Base-by-base conservation (phyloP, 2,888 invertebrate genomes). In the Cheilosia vulpina region DNA sequence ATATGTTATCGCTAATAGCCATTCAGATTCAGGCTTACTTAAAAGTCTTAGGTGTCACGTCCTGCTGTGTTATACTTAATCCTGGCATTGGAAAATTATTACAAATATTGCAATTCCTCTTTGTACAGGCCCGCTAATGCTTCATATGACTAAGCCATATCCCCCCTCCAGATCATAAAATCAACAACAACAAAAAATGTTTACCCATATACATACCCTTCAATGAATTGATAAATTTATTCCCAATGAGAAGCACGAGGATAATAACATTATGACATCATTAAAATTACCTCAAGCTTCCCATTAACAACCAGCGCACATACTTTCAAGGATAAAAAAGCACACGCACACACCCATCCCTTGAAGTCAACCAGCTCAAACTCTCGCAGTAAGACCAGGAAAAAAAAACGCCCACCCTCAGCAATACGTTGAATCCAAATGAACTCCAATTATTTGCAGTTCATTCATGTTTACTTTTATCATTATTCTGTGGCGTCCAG, bases 181-280 rank as follows among this genome's bases (percentile, higher is more conserved):
- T n/a, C n/a, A n/a, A n/a, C 2, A 2, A 27, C 24, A 27, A 27
- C 4, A 27, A 21, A 21, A 27, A 27, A 2, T 27, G 4, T 27
- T 24, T 24, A 24, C 24, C 24, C 24, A 5, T 27, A 27, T 27
- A 5, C 5, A n/a, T n/a, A n/a, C n/a, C 41, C 21, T 27, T 58
- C 21, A 60, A 43, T 27, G 19, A 53, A 21, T 50, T 7, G 50
- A 53, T 45, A 60, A 52, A 38, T 52, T 24, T 58, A 66, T 60
- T 60, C 58, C 43, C 41, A 52, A 60, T 27, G 66, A 6, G 31
- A 68, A 60, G 43, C 66, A 57, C 58, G 60, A 52, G 68, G 76
- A 76, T 60, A 76, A 76, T 68, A 58, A 52, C 50, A 76, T 66
- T 66, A 66, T 66, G 58, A 76, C 76, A 52, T 66, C 76, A 66